Evolutionary conservation across 92 coral and sea anemone species (phyloP), one percentile per base, ranked within the genome.

Genomic region (Siderastrea radians): DNA sequence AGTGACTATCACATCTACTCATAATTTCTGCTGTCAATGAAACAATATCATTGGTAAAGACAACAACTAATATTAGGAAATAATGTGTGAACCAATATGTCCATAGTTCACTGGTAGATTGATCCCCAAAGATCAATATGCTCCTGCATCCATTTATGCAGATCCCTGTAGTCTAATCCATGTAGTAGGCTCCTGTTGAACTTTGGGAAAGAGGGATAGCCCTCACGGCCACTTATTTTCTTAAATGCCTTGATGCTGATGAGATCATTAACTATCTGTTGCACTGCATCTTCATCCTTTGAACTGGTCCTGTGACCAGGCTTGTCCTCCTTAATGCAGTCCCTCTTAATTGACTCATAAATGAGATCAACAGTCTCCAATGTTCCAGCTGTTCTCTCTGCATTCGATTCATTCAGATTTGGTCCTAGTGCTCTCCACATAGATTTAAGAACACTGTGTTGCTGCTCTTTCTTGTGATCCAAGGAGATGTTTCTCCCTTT

Each of bases 351-450:
- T 5, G 91, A 85, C 17, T 67, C 46, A 45, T 53, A 19, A 26
- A 91, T 59, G 11, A 76, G 14, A 60, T 87, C 89, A 9, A 82
- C 49, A 26, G 88, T 47, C 63, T 91, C 86, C 66, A 91, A 50
- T 10, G 94, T 81, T 47, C 78, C 73, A 48, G 93, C 90, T 49
- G 60, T 38, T 77, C 92, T 62, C 16, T 64, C 84, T 3, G 92
- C 89, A 46, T 68, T 59, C 2, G 46, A 5, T 63, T 91, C 94
- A 83, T 71, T 55, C 1, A 89, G 67, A 51, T 89, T 89, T 60
- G 89, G 62, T 38, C 92, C 92, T 3, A 89, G 51, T 3, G 50
- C 64, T 48, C 60, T 63, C 94, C 94, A 91, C 92, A 83, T 87
- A 15, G 88, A 62, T 63, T 92, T 91, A 4, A 91, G 51, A 44